phyloP scores from a whole-genome alignment of 2,797 vertebrate genomes.

The Lithobates pipiens region DNA sequence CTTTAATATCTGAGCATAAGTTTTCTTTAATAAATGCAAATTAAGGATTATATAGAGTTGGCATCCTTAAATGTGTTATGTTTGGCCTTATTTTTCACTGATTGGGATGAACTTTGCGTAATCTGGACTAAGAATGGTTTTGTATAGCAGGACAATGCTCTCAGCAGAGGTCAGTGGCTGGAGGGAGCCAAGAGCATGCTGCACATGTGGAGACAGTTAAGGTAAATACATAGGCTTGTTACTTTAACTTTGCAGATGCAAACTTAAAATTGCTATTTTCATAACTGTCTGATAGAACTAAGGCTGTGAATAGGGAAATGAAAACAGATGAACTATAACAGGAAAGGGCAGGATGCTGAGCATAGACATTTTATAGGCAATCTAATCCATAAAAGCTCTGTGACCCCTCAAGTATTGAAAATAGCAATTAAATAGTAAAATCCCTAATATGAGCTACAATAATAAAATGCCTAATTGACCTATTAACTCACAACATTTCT shows the following conservation, averaged over 20 bases:
- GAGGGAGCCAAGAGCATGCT: constrained; percentile 64
- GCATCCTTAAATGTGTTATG: constrained; percentile 53
- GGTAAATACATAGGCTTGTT: constrained; percentile 76
- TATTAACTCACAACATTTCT: constrained; percentile 62
- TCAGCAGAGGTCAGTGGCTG: constrained; percentile 64
- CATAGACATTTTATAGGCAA: constrained; percentile 44
- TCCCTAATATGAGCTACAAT: constrained; percentile 61
- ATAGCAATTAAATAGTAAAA: constrained; percentile 42
- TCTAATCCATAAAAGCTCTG: constrained; percentile 43
- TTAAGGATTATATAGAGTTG: constrained; percentile 52
- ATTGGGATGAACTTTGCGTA: constrained; percentile 62
- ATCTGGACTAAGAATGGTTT: constrained; percentile 72
- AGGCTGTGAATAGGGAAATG: constrained; percentile 70
- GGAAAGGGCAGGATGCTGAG: constrained; percentile 44
- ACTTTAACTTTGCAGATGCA: constrained; percentile 75
- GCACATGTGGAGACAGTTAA: constrained; percentile 79
- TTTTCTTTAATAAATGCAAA: background rate
- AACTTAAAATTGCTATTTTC: constrained; percentile 75
- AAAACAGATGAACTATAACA: constrained; percentile 64
- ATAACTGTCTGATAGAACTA: constrained; percentile 76
- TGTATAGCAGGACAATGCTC: constrained; percentile 70
- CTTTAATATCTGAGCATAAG: too few species aligned
- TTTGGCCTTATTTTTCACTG: constrained; percentile 62
- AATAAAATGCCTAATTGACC: constrained; percentile 53
- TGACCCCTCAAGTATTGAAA: constrained; percentile 36